Percentiles rank a stretch among this genome's conserved stretches.
Conservation (phyloP, 2,888 invertebrate species). For the Thymelicus sylvestris region DNA sequence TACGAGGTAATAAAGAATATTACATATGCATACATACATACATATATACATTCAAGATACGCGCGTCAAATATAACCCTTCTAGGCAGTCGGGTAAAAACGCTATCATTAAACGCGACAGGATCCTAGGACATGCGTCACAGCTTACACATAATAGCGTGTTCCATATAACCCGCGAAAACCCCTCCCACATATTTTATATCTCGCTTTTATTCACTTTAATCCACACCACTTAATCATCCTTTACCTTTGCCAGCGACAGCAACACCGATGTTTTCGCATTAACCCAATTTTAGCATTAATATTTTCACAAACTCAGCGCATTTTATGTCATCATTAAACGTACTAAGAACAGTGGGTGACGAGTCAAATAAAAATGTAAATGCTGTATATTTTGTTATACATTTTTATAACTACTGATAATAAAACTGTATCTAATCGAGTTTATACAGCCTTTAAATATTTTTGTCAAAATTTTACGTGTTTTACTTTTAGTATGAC, state of each 20-base stretch:
- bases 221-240: constrained; percentile 17
- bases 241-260: constrained; percentile 14
- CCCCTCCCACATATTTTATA: constrained; percentile 5
- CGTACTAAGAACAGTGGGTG: constrained; percentile 4
- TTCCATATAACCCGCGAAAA: not conserved
- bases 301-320: constrained; percentile 40
- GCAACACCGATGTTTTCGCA: constrained; percentile 15
- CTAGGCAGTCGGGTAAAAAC: too few relatives aligned
- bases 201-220: constrained; percentile 20
- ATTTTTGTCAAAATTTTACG: too few relatives aligned
- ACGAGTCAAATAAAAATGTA: not conserved
- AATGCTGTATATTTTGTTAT: too few relatives aligned
- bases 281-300: constrained; percentile 44
- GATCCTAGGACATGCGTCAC: not conserved
- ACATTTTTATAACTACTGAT: too few relatives aligned
- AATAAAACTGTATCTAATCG: too few relatives aligned
- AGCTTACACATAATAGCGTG: not conserved
- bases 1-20: too few relatives aligned
- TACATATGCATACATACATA: too few relatives aligned
- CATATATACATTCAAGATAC: too few relatives aligned
- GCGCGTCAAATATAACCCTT: too few relatives aligned
- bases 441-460: too few relatives aligned
- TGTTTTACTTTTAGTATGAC: too few relatives aligned
- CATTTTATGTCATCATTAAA: constrained; percentile 18
- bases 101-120: not conserved